phyloP scores from a whole-genome alignment of 2,888 invertebrate genomes.

The Andrena camellia region DNA sequence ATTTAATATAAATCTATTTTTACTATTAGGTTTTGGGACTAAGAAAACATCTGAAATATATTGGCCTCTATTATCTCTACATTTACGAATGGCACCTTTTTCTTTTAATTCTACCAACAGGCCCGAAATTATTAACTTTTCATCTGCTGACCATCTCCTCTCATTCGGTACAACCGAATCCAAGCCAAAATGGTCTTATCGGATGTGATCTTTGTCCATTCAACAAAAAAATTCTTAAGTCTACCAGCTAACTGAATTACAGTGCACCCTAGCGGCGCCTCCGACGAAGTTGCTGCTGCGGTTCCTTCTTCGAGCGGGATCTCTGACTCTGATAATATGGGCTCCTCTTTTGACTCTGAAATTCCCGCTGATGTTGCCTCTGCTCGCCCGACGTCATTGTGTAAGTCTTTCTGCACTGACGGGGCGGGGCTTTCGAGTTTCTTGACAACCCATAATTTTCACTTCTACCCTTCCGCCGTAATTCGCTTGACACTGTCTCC shows the following conservation, averaged over 20 bases:
- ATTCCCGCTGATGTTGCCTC: not conserved
- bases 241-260: not conserved
- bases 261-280: not conserved
- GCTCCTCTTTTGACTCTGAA: not conserved
- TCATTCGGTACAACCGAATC: not conserved
- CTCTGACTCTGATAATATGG: not conserved
- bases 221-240: not conserved
- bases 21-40: not conserved
- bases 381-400: not conserved
- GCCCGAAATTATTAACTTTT: not conserved
- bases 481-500: not conserved
- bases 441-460: not conserved
- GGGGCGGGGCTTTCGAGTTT: not conserved
- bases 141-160: not conserved
- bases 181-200: conserved; percentile 4
- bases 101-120: not conserved
- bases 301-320: not conserved
- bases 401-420: not conserved
- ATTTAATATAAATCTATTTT: conserved; percentile 4
- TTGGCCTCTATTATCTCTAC: not conserved
- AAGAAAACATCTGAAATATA: not conserved
- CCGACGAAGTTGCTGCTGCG: not conserved
- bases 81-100: conserved; percentile 8
- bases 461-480: not conserved
- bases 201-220: not conserved